Base-by-base conservation (phyloP, 2,888 invertebrate genomes). In the Acrocera orbiculus region DNA sequence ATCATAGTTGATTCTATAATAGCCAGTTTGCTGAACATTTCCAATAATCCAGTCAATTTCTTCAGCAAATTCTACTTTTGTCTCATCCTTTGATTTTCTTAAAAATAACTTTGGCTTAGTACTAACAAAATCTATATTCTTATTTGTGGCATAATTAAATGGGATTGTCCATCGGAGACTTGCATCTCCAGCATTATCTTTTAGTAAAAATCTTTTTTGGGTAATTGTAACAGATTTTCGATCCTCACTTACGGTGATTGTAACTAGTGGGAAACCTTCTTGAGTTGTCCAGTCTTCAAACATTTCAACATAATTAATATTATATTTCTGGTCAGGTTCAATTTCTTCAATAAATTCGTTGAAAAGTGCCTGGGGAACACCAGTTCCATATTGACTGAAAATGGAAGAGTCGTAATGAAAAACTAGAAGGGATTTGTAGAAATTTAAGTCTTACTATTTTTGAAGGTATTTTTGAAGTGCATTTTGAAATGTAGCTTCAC, bases 1-100 rank as follows among this genome's bases (percentile, higher is more conserved):
- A 31, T 82, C 78, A 42, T 83, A 83, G 47, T 76, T 72, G 2
- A 78, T 73, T 47, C 77, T 63, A 55, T 73, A 77, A 50, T 56
- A 50, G 5, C 57, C 52, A 2, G 54, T 56, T 36, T 56, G 53
- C 27, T 58, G 53, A 9, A 56, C 56, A 34, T 60, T 60, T 0
- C 53, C 47, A 17, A 60, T 48, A 14, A 60, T 22, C 59, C 59
- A 60, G 35, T 60, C 58, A 3, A 43, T 32, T 6, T 44, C 41
- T 2, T 17, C 13, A 6, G 31, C 24, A 4, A 32, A 15, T 4
- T 7, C 4, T 27, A 7, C 16, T 4, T 9, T 23, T 23, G 15
- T 23, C 7, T 14, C 17, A 5, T 6, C 13, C 16, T 25, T 14
- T 4, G 4, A 10, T 17, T 30, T 32, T 4, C 25, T 24, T 10